Evolutionary conservation across 2,797 vertebrate species (phyloP), one percentile per base, ranked within the genome.

Genomic region (Florisuga fusca): DNA sequence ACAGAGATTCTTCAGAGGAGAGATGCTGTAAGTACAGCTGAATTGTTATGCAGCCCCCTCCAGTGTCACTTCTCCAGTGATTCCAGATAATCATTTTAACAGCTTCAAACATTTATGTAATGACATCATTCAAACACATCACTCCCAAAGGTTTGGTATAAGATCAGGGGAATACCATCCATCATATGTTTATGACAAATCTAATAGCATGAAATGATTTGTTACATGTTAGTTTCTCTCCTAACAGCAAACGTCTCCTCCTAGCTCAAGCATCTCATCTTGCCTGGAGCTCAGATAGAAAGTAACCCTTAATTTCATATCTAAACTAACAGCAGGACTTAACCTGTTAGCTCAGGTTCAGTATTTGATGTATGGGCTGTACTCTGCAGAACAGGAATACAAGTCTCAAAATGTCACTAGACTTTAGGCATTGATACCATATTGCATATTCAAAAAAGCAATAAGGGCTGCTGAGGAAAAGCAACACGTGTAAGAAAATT

Each of bases 111-210:
- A 34, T n/a, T 87, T 83, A 73, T 55, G 81, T 48, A 46, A 87
- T 96, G 97, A 96, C 96, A 97, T 97, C 97, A 96, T 53, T 96
- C 97, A 94, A 87, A 89, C 79, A 74, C 73, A 97, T 66, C 59
- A 92, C 78, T 97, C 97, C 97, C 96, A 38, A 82, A 89, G 91
- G 96, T 77, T 87, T 91, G 79, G 31, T 85, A 87, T 84, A 84
- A 94, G 91, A 94, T 93, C 78, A 75, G 84, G 74, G 76, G 90
- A 96, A 95, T 94, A 86, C 73, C 91, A 89, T 97, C 92, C 91
- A 89, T 96, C 95, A 89, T 55, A 46, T 22, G 14, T 84, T 89
- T 90, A 58, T 94, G 95, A 95, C 96, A 95, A 90, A 93, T 54
- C 88, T 82, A 96, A 95, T 75, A 78, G 64, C 34, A 88, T 18